A percentile compares a stretch with the other conserved stretches of the same genome.
Evolutionary conservation across 2,888 invertebrate species (phyloP).

Genomic region (Scaptomyza tumidula): DNA sequence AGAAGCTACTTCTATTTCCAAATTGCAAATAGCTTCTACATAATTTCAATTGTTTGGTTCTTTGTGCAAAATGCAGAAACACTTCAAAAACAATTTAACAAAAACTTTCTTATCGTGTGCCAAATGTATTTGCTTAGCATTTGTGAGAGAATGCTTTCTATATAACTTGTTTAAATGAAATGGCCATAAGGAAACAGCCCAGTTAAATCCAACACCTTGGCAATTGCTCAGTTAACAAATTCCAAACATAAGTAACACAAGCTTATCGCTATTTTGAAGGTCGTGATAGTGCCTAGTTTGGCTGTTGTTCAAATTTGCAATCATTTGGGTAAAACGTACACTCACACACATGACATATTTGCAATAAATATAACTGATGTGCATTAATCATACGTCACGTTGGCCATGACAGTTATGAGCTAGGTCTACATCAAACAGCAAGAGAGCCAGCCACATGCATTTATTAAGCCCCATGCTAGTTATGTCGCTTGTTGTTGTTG

Average conservation of each 20-base stretch:
- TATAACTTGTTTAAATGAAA: background rate
- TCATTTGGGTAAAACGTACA: constrained; percentile 7
- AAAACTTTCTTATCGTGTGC: background rate
- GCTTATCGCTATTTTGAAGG: no score
- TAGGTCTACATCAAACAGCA: constrained; percentile 16
- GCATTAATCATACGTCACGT: constrained; percentile 54
- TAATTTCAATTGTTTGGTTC: background rate
- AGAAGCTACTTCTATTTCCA: background rate
- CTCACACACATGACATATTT: constrained; percentile 37
- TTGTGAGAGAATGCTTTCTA: background rate
- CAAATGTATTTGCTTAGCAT: background rate
- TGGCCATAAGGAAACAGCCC: background rate
- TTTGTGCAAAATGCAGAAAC: background rate
- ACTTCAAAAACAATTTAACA: background rate
- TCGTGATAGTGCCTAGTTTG: background rate
- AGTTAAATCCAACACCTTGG: background rate
- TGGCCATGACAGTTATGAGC: constrained; percentile 20
- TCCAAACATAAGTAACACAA: background rate
- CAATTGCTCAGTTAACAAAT: background rate
- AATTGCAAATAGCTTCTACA: background rate
- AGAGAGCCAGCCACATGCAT: constrained; percentile 48
- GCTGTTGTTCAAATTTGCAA: constrained; percentile 38
- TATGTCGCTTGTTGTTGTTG: background rate
- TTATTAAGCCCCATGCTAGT: constrained; percentile 38
- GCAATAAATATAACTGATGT: constrained; percentile 45